Percentiles rank a stretch among this genome's conserved stretches.
Conservation (phyloP, 1,140 invertebrate species). For the Camponotus pennsylvanicus region DNA sequence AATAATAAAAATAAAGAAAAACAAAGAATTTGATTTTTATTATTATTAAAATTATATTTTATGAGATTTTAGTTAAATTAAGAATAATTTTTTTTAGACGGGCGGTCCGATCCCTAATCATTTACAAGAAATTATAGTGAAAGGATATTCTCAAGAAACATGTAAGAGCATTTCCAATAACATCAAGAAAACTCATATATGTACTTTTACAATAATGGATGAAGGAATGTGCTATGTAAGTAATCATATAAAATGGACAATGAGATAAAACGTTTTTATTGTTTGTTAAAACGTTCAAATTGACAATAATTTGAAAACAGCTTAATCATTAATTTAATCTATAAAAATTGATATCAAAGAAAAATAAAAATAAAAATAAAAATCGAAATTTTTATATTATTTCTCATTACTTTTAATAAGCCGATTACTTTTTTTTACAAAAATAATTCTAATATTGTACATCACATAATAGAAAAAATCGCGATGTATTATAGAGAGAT, state of each 20-base stretch:
- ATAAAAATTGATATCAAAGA: background rate
- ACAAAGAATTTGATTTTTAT: too few relatives aligned
- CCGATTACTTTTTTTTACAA: background rate
- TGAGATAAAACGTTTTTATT: background rate
- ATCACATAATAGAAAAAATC: background rate
- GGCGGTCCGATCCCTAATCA: background rate
- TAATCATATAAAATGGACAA: background rate
- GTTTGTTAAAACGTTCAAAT: background rate
- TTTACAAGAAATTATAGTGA: constrained; percentile 26
- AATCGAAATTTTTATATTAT: background rate
- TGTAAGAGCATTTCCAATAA: background rate
- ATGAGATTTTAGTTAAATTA: background rate
- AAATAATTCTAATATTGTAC: background rate
- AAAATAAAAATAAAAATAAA: background rate
- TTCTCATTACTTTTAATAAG: background rate
- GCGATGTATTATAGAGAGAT: background rate
- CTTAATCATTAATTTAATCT: background rate
- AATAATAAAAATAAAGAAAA: background rate
- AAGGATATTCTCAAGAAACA: constrained; percentile 8
- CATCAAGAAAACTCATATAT: background rate
- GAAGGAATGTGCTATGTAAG: constrained; percentile 18
- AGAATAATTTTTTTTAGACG: background rate
- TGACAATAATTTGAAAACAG: background rate
- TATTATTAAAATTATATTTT: background rate
- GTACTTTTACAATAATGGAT: background rate